phyloP scores from a whole-genome alignment of 2,888 invertebrate species.

The Allolobophora icterica region DNA sequence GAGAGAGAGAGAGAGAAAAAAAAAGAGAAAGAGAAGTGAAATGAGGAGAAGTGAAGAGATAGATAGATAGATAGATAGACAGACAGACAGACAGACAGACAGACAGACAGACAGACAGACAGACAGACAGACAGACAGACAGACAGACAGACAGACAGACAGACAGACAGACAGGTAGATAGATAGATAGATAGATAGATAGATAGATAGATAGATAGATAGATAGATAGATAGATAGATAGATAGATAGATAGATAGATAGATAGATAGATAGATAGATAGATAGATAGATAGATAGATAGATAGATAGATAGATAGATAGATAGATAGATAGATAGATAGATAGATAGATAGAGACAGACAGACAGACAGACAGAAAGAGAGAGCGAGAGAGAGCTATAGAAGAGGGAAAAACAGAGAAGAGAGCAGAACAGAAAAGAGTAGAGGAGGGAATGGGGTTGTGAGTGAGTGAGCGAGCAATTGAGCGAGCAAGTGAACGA shows the following conservation, averaged over 20 bases:
- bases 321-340: constrained; percentile 24
- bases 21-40: not conserved
- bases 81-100: constrained; percentile 35
- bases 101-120: constrained; percentile 26
- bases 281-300: constrained; percentile 31
- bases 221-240: constrained; percentile 30
- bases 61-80: constrained; percentile 27
- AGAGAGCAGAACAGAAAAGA: not conserved
- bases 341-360: constrained; percentile 31
- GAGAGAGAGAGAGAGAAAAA: not conserved
- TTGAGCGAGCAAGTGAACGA: not conserved
- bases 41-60: not conserved
- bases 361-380: constrained; percentile 25
- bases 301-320: constrained; percentile 29
- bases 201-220: constrained; percentile 25
- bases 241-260: constrained; percentile 30
- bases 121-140: constrained; percentile 33
- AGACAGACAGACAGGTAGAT: constrained; percentile 26
- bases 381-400: no score
- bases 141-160: constrained; percentile 31
- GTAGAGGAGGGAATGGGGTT: no score
- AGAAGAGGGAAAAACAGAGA: constrained; percentile 25
- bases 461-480: not conserved
- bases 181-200: constrained; percentile 30
- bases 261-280: constrained; percentile 25